These are phyloP conservation scores for Choreutis nemorana DNA, from an alignment of 2,888 invertebrate species.

Conservation along the genomic window DNA sequence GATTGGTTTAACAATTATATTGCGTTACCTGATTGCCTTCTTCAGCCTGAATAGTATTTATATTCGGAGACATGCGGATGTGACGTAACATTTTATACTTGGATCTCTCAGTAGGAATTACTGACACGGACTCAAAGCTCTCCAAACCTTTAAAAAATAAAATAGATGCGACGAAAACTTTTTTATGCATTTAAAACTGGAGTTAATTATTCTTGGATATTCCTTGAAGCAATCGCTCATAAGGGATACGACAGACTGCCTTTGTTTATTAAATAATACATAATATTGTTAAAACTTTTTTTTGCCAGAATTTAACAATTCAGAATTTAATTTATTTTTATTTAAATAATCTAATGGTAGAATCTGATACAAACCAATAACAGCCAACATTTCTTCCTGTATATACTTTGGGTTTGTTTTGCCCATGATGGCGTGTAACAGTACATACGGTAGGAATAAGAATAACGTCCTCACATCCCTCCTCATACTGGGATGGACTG, in stretches of 20 bases:
- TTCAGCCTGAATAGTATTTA: conserved; percentile 43
- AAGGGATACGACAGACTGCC: no score
- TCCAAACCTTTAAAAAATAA: conserved; percentile 27
- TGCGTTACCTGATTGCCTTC: conserved; percentile 57
- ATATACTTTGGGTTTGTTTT: conserved; percentile 43
- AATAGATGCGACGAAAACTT: neutral
- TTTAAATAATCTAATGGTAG: neutral
- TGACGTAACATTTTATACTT: conserved; percentile 47
- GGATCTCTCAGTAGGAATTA: conserved; percentile 23
- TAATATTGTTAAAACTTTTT: no score
- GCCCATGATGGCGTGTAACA: conserved; percentile 70
- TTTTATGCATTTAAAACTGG: no score
- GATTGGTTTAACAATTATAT: no score
- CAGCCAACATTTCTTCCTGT: conserved; percentile 50
- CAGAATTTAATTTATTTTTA: neutral
- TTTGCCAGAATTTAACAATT: no score
- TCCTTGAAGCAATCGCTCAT: no score
- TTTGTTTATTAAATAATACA: no score
- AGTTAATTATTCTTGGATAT: no score
- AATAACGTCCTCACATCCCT: conserved; percentile 75
- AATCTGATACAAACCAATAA: conserved; percentile 36
- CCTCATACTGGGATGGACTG: conserved; percentile 78
- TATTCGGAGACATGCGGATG: conserved; percentile 46
- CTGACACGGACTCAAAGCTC: conserved; percentile 30
- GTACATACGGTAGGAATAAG: conserved; percentile 78